Evolutionary conservation across 2,113 vertebrate genomes (phyloP).

Genomic region (Callaeas wilsoni): DNA sequence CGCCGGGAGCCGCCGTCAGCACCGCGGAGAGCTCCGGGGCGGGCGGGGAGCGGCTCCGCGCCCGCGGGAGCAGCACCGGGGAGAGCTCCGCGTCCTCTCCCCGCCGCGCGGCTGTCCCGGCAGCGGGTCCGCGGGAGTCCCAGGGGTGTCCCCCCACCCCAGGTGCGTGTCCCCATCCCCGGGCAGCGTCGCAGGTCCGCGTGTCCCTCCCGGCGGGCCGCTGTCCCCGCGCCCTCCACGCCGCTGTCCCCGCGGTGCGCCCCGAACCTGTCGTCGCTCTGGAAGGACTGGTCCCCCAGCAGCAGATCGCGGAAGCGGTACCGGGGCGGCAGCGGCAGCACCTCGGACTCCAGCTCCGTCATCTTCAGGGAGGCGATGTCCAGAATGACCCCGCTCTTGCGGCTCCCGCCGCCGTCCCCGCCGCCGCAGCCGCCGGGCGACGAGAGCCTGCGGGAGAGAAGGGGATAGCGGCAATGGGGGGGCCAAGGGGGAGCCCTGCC

Average conservation of each 20-base stretch:
- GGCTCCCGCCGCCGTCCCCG: constrained; percentile 65
- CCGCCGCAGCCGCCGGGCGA: constrained; percentile 65
- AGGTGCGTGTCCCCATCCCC: fast-evolving
- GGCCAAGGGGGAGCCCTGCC: not conserved
- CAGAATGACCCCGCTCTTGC: constrained; percentile 79
- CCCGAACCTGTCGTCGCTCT: constrained; percentile 91
- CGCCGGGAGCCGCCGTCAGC: not conserved
- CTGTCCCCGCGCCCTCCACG: not conserved
- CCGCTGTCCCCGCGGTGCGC: not conserved
- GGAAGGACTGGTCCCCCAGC: constrained; percentile 90
- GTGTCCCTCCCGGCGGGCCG: not conserved
- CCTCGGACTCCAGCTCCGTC: constrained; percentile 88
- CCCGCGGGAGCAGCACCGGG: constrained; percentile 24
- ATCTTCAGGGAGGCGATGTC: constrained; percentile 84
- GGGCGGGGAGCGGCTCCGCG: not conserved
- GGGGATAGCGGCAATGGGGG: not conserved
- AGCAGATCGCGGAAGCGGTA: constrained; percentile 95
- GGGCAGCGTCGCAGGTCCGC: fast-evolving
- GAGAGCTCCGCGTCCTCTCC: not conserved
- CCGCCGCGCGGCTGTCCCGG: fast-evolving
- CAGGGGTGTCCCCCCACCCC: fast-evolving
- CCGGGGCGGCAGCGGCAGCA: constrained; percentile 88
- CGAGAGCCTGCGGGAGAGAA: constrained; percentile 68
- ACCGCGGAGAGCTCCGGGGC: constrained; percentile 51
- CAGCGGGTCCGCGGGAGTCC: not conserved